A percentile compares a stretch with the other conserved stretches of the same genome.
Evolutionary conservation across 2,113 vertebrate genomes (phyloP).

Genomic region (Passerina amoena): DNA sequence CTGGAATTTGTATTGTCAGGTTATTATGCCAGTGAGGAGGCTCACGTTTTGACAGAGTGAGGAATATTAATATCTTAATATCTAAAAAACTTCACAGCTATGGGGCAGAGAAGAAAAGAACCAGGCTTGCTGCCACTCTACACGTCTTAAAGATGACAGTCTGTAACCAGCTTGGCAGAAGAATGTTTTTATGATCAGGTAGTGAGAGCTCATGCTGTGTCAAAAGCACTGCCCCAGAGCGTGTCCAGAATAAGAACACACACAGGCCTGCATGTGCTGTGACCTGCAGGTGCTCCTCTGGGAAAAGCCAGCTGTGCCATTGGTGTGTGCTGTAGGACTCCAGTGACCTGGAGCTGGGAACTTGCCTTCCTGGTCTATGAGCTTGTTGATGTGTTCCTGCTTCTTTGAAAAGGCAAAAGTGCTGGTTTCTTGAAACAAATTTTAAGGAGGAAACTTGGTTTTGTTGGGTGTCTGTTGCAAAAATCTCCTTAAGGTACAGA

Average conservation of each 20-base stretch:
- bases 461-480: background rate
- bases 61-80: background rate
- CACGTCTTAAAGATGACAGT: background rate
- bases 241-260: background rate
- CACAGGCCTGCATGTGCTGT: background rate
- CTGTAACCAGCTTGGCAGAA: background rate
- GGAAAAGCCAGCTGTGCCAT: background rate
- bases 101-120: background rate
- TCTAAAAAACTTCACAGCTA: background rate
- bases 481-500: background rate
- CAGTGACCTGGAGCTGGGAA: background rate
- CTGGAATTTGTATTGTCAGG: background rate
- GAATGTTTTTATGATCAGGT: background rate
- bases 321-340: background rate
- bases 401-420: background rate
- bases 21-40: background rate
- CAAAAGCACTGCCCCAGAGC: background rate
- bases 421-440: background rate
- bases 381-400: background rate
- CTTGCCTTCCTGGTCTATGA: background rate
- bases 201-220: background rate
- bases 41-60: no score
- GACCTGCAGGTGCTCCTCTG: background rate
- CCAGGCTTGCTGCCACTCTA: background rate
- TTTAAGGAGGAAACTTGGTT: background rate